Conservation (phyloP, 2,888 invertebrate genomes). For the Chrysolina haemoptera region DNA sequence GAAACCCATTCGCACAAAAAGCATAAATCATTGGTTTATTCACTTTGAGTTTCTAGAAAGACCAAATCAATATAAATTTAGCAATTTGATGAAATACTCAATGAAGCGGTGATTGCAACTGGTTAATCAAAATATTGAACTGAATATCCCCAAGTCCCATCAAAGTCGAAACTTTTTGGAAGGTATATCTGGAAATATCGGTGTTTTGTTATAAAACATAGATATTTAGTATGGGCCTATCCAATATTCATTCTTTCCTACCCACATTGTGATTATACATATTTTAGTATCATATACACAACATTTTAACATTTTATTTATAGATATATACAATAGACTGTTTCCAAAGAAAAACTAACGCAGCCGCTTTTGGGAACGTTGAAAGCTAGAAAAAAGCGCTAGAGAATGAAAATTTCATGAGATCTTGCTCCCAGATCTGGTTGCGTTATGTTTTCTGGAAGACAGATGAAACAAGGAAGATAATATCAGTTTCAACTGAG, state of each 20-base stretch:
- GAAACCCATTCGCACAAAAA: too few species aligned
- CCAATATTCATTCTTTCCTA: background rate
- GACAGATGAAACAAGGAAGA: constrained; percentile 42
- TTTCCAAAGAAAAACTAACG: constrained; percentile 33
- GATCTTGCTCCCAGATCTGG: background rate
- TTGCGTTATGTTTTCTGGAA: constrained; percentile 43
- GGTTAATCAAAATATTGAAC: too few species aligned
- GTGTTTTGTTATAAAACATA: too few species aligned
- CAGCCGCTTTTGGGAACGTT: constrained; percentile 45
- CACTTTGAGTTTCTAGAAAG: too few species aligned
- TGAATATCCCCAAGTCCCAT: too few species aligned
- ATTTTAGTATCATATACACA: constrained; percentile 62
- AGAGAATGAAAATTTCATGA: constrained; percentile 4
- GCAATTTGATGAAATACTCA: too few species aligned
- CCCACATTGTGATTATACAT: background rate
- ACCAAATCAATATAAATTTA: too few species aligned
- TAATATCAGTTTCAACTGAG: constrained; percentile 45
- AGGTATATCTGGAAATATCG: too few species aligned
- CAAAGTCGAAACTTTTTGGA: too few species aligned
- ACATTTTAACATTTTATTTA: constrained; percentile 67
- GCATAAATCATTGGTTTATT: too few species aligned
- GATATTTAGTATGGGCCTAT: too few species aligned
- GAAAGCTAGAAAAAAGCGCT: constrained; percentile 49
- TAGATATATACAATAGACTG: constrained; percentile 64
- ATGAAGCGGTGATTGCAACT: too few species aligned